Percentiles rank a stretch among this genome's conserved stretches.
These are phyloP conservation scores for Epicampocera succincta DNA, from an alignment of 2,888 invertebrate genomes.

Conservation along the genomic window DNA sequence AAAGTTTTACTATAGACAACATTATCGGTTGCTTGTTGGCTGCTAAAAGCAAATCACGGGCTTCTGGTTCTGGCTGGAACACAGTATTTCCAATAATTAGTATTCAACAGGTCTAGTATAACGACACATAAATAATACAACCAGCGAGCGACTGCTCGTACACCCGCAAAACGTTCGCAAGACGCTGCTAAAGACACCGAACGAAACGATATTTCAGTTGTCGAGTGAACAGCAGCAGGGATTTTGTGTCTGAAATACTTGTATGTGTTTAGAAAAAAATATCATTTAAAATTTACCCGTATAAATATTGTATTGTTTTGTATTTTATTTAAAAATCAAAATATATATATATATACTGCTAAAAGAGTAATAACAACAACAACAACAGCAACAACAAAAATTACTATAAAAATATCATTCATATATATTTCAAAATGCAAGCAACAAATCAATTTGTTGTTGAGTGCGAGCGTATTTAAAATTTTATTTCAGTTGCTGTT, in stretches of 20 bases:
- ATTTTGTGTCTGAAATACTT: not conserved
- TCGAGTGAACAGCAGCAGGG: not conserved
- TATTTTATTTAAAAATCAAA: not conserved
- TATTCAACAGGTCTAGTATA: constrained; percentile 61
- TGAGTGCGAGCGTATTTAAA: constrained; percentile 35
- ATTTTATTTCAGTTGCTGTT: constrained; percentile 22
- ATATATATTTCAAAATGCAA: constrained; percentile 66
- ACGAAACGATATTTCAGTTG: constrained; percentile 4
- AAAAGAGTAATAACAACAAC: too few relatives aligned
- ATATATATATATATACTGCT: too few relatives aligned
- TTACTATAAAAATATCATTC: constrained; percentile 58
- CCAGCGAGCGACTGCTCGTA: constrained; percentile 32
- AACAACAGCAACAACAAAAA: not conserved
- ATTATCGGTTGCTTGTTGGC: constrained; percentile 11
- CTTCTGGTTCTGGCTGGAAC: constrained; percentile 2
- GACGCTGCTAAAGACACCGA: not conserved
- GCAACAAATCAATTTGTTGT: constrained; percentile 69
- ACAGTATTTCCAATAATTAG: constrained; percentile 43
- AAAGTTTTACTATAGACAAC: constrained; percentile 48
- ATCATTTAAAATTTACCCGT: constrained; percentile 7
- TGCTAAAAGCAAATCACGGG: not conserved
- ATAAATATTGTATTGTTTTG: constrained; percentile 28
- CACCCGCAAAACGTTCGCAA: constrained; percentile 41
- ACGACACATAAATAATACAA: constrained; percentile 67
- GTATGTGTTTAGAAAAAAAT: too few relatives aligned